A percentile compares a stretch with the other conserved stretches of the same genome.
Conservation (phyloP, 2,113 vertebrate genomes). For the Asarcornis scutulata region DNA sequence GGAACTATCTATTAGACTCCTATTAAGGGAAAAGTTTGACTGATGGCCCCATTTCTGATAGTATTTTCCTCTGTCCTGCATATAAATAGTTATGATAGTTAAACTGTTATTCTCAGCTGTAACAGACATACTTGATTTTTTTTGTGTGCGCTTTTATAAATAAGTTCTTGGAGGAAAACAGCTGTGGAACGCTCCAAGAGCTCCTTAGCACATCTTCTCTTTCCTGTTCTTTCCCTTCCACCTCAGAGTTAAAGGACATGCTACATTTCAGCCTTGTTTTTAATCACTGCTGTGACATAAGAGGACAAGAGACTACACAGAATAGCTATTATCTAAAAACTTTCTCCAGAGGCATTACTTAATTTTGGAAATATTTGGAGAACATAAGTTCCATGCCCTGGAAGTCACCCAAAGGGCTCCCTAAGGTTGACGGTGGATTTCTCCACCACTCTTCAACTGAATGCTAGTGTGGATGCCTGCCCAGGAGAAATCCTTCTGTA, state of each 20-base stretch:
- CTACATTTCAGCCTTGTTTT: not conserved
- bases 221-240: not conserved
- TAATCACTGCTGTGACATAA: not conserved
- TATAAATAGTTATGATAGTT: conserved; percentile 39
- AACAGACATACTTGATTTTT: not conserved
- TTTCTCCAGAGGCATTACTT: not conserved
- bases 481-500: not conserved
- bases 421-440: not conserved
- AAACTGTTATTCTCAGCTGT: conserved; percentile 26
- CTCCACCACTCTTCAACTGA: not conserved
- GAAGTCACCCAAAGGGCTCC: not conserved
- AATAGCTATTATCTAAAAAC: not conserved
- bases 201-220: not conserved
- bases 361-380: not conserved
- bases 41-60: conserved; percentile 18
- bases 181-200: not conserved
- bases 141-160: not conserved
- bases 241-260: not conserved
- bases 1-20: conserved; percentile 33
- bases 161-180: not conserved
- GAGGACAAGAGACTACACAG: not conserved
- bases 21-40: conserved; percentile 11
- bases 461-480: not conserved
- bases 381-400: not conserved
- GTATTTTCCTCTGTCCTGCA: conserved; percentile 6